Evolutionary conservation across 2,797 vertebrate species (phyloP).

Genomic region (Cynopterus sphinx): DNA sequence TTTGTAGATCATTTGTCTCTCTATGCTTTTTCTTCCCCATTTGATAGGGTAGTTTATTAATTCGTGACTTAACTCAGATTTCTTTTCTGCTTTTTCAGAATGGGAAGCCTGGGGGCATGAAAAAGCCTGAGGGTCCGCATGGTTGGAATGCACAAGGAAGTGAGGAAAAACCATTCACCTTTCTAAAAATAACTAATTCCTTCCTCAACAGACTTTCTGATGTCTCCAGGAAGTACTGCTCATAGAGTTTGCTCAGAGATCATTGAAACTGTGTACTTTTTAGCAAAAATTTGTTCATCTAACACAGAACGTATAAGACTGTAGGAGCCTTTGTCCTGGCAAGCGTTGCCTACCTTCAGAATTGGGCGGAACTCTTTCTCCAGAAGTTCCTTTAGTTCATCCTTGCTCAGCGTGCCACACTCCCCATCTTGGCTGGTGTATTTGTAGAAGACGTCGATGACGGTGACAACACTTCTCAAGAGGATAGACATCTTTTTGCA

Average conservation of each 20-base stretch:
- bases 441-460: constrained; percentile 87
- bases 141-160: background rate
- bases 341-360: constrained; percentile 77
- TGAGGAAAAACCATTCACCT: background rate
- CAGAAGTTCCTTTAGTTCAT: constrained; percentile 88
- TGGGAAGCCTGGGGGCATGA: background rate
- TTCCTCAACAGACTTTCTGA: background rate
- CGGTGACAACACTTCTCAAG: constrained; percentile 74
- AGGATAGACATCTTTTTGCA: constrained; percentile 69
- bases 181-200: constrained; percentile 19
- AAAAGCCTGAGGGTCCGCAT: background rate
- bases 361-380: constrained; percentile 77
- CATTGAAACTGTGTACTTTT: background rate
- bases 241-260: background rate
- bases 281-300: background rate
- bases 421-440: constrained; percentile 82
- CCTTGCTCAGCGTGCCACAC: constrained; percentile 84
- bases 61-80: background rate
- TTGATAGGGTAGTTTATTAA: background rate
- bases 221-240: background rate
- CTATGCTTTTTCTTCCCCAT: background rate
- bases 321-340: background rate
- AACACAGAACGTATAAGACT: background rate
- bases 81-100: background rate
- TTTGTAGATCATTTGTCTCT: background rate